These are phyloP conservation scores for Cosmopolites sordidus DNA, from an alignment of 2,888 invertebrate genomes.

Conservation along the genomic window DNA sequence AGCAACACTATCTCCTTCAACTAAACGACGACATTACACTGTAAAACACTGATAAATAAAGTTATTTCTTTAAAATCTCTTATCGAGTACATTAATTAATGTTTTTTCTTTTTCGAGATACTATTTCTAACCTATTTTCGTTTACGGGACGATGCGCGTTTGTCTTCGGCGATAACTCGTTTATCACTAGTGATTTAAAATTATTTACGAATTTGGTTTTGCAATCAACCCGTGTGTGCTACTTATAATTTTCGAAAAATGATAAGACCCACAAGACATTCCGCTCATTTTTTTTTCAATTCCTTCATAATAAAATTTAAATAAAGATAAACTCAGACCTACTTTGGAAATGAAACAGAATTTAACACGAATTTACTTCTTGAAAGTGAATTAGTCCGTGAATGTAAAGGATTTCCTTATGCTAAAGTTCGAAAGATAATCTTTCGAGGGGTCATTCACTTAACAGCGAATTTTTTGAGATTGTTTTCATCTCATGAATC, in stretches of 20 bases:
- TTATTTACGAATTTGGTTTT: constrained; percentile 13
- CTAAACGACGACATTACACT: constrained; percentile 30
- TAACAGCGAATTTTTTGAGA: no score
- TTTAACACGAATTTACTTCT: no score
- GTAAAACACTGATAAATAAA: constrained; percentile 31
- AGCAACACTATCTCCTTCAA: constrained; percentile 5
- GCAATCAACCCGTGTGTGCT: constrained; percentile 12
- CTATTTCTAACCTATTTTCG: constrained; percentile 22
- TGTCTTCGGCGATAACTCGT: constrained; percentile 5
- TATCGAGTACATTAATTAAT: constrained; percentile 31
- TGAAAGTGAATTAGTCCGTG: no score
- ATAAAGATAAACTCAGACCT: no score
- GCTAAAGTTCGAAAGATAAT: constrained; percentile 6
- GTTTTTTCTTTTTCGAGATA: constrained; percentile 10
- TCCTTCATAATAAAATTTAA: no score
- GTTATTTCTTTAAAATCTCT: constrained; percentile 34
- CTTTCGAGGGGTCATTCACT: constrained; percentile 4
- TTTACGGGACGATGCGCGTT: constrained; percentile 10
- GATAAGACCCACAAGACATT: no score
- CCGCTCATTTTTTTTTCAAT: no score
- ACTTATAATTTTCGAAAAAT: neutral
- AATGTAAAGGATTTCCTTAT: constrained; percentile 1
- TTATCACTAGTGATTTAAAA: constrained; percentile 13
- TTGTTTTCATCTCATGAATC: neutral
- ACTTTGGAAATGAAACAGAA: no score